phyloP scores from a whole-genome alignment of 2,113 vertebrate species.

The Cebus imitator region DNA sequence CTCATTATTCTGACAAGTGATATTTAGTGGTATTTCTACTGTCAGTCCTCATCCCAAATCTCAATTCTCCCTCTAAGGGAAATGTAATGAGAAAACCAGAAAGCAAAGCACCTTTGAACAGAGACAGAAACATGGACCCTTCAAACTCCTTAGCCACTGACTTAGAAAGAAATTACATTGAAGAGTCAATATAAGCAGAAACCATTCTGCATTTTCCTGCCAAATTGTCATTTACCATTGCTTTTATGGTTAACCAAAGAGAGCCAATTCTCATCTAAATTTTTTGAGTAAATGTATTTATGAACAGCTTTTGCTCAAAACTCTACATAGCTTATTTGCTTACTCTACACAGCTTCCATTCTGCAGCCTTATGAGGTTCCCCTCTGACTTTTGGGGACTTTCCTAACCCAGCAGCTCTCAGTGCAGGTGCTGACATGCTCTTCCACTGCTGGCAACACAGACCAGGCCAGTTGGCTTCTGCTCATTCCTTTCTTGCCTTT shows the following conservation, averaged over 20 bases:
- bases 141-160: background rate
- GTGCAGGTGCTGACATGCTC: fast-evolving
- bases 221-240: background rate
- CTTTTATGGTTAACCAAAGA: background rate
- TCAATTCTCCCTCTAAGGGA: background rate
- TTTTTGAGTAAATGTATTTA: too few species aligned
- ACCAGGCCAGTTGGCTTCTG: background rate
- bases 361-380: background rate
- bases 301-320: too few species aligned
- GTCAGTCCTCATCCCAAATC: background rate
- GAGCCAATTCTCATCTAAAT: too few species aligned
- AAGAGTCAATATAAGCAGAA: background rate
- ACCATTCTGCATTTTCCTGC: background rate
- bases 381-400: background rate
- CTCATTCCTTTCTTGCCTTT: background rate
- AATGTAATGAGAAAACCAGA: background rate
- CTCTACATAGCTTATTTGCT: background rate
- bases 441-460: background rate
- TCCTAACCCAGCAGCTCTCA: fast-evolving
- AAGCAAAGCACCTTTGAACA: background rate
- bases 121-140: background rate
- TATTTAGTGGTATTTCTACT: background rate
- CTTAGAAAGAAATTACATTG: background rate
- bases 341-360: background rate
- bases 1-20: background rate